Base-by-base conservation (phyloP, 2,113 vertebrate species). In the Sterna hirundo region DNA sequence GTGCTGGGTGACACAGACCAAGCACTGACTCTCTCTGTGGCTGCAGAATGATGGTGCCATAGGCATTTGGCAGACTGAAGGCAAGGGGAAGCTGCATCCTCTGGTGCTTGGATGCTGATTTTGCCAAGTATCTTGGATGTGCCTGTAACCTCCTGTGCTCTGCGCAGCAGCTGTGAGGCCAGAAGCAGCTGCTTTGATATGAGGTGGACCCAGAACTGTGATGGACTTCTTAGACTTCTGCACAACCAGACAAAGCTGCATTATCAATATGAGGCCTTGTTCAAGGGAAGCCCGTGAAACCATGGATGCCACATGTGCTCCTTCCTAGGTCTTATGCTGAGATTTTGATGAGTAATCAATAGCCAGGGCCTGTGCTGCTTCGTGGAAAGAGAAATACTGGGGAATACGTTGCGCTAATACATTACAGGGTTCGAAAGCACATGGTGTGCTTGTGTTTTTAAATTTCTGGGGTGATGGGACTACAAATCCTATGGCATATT, bases 261-360 rank as follows among this genome's bases (percentile, higher is more conserved):
- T 66, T 38, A 76, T 78, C 4, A 2, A n/a, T 84, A 55, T 5
- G 29, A 81, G 64, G 11, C 47, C 61, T 52, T 68, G 38, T 60
- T 86, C 38, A 60, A 78, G 77, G n/a, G 64, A 91, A 87, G 23
- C 16, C 34, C 2, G 3, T 58, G 55, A 71, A 81, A 78, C 91
- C 44, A 61, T 25, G 72, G n/a, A 44, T 88, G 32, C 83, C 65
- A 44, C 44, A 18, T 71, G 32, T 55, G 14, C 65, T 76, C 13
- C 47, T 70, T 78, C 61, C 25, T 10, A 15, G 47, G 52, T 71
- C 52, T 86, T 89, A 30, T 84, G 81, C 61, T 86, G 86, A 87
- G 69, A 76, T 94, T 94, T 94, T 89, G 87, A 94, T 84, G 81
- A 91, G 20, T 91, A 84, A 93, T 89, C 94, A 87, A 95, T 68